A percentile compares a stretch with the other conserved stretches of the same genome.
Conservation (phyloP, 2,113 vertebrate species). For the Embiotoca jacksoni region DNA sequence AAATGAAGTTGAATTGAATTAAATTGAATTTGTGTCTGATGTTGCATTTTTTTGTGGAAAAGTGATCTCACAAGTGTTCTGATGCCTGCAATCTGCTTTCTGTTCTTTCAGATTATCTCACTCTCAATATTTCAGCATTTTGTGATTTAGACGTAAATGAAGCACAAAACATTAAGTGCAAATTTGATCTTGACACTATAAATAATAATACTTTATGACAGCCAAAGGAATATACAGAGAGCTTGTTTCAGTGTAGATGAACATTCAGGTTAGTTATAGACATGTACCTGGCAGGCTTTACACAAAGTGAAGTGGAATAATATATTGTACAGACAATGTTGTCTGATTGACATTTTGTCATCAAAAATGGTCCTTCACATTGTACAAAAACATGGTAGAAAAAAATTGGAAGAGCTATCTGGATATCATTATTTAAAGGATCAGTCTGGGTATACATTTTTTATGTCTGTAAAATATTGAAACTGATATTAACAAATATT, state of each 20-base stretch:
- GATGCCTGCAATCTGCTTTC: slow-evolving; percentile 13
- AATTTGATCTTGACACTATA: neutral
- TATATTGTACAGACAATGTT: too few species aligned
- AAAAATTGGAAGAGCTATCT: too few species aligned
- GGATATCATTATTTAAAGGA: too few species aligned
- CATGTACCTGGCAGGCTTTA: neutral
- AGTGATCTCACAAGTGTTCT: slow-evolving; percentile 20
- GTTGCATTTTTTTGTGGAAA: slow-evolving; percentile 33
- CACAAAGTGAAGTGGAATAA: neutral
- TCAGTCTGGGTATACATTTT: too few species aligned
- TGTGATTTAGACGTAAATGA: slow-evolving; percentile 27
- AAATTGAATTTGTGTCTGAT: slow-evolving; percentile 21
- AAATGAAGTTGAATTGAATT: too few species aligned
- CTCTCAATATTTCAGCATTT: neutral
- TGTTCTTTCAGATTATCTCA: slow-evolving; percentile 31
- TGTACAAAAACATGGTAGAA: too few species aligned
- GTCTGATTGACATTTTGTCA: too few species aligned
- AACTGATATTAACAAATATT: too few species aligned
- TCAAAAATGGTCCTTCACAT: too few species aligned
- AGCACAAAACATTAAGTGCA: neutral
- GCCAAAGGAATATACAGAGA: neutral
- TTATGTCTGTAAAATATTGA: too few species aligned
- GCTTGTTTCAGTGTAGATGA: neutral
- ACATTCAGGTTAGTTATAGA: neutral
- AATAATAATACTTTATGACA: neutral